Conservation (phyloP, 2,113 vertebrate genomes). For the Callocephalon fimbriatum region DNA sequence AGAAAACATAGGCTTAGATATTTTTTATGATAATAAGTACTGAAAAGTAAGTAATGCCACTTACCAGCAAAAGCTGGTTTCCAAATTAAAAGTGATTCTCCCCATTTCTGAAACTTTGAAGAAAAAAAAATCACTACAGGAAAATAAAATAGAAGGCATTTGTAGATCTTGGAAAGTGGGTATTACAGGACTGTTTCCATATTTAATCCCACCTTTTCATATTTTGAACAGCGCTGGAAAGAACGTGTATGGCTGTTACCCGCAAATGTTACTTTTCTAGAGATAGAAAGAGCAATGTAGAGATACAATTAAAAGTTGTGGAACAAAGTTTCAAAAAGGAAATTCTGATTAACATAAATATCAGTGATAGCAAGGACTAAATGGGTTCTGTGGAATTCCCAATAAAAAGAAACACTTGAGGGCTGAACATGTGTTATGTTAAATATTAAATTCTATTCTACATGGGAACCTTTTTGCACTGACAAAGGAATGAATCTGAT, state of each 20-base stretch:
- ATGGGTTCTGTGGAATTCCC: not conserved
- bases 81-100: not conserved
- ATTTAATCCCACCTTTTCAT: not conserved
- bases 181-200: not conserved
- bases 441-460: conserved; percentile 36
- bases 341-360: conserved; percentile 10
- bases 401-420: not conserved
- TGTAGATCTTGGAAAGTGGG: not conserved
- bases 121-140: not conserved
- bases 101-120: not conserved
- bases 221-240: not conserved
- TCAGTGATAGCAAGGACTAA: not conserved
- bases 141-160: not conserved
- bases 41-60: not conserved
- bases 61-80: not conserved
- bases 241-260: not conserved
- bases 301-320: conserved; percentile 4
- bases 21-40: not conserved
- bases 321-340: not conserved
- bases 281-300: not conserved
- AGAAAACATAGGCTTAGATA: not conserved
- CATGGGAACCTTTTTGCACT: not conserved
- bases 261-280: not conserved
- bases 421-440: not conserved
- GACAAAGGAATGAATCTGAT: conserved; percentile 34